These are phyloP conservation scores for Fragum whitleyi DNA, from an alignment of 2,888 invertebrate species.

Conservation along the genomic window DNA sequence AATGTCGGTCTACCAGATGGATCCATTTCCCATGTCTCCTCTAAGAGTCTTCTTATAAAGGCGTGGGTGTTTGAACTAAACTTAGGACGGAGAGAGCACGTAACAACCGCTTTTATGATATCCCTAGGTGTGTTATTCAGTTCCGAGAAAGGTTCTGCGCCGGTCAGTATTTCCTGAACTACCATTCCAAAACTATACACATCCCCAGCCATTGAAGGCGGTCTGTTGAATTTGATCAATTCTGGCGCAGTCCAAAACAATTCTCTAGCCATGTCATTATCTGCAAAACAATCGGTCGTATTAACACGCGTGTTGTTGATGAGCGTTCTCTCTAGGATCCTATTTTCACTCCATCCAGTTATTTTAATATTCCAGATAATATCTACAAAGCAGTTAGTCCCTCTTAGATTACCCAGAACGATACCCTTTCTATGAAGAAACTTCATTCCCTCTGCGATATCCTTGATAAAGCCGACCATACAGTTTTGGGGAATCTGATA, in stretches of 20 bases:
- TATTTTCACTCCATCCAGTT: conserved; percentile 79
- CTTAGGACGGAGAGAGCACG: conserved; percentile 73
- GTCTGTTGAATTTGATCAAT: conserved; percentile 66
- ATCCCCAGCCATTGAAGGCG: conserved; percentile 69
- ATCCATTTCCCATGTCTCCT: conserved; percentile 75
- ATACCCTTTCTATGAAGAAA: conserved; percentile 80
- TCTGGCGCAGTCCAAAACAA: conserved; percentile 81
- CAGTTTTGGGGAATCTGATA: conserved; percentile 77
- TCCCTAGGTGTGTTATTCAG: conserved; percentile 69
- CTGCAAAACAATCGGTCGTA: background rate
- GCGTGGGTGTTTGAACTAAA: conserved; percentile 68
- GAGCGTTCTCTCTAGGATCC: conserved; percentile 32
- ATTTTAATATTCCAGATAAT: conserved; percentile 81
- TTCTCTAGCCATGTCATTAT: conserved; percentile 25
- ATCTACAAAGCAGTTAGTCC: conserved; percentile 80
- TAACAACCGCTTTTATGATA: conserved; percentile 72
- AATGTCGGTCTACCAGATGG: conserved; percentile 75
- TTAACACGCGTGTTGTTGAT: conserved; percentile 39
- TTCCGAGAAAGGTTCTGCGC: conserved; percentile 78
- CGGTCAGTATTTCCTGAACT: conserved; percentile 79
- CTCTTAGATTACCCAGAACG: conserved; percentile 80
- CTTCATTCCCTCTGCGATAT: conserved; percentile 77
- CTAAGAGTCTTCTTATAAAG: conserved; percentile 71
- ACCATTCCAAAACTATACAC: conserved; percentile 81
- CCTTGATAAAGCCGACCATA: conserved; percentile 77